Percentiles rank a stretch among this genome's conserved stretches.
Evolutionary conservation across 2,888 invertebrate species (phyloP).

Genomic region (Melinaea menophilus): DNA sequence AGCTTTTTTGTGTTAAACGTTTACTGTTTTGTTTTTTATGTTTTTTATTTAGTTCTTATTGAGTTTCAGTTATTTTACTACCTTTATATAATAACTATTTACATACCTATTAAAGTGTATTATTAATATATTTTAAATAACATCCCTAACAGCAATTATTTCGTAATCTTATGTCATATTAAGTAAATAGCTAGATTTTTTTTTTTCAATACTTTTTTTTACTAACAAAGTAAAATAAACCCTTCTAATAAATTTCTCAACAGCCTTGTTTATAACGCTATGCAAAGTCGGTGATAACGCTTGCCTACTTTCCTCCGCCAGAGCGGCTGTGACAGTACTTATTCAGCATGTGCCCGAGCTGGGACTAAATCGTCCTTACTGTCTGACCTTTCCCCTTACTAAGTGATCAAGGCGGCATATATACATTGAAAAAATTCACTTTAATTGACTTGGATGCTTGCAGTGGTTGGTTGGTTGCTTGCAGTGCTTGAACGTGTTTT

Average conservation of each 20-base stretch:
- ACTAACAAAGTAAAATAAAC: neutral
- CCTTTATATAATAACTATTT: neutral
- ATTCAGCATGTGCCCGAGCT: constrained; percentile 55
- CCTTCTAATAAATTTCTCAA: constrained; percentile 2
- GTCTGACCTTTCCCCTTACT: constrained; percentile 48
- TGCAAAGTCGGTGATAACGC: constrained; percentile 50
- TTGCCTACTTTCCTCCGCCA: constrained; percentile 50
- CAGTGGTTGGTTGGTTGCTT: no score
- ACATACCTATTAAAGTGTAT: neutral
- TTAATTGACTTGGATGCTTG: constrained; percentile 61
- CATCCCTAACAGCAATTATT: no score
- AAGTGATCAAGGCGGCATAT: constrained; percentile 51
- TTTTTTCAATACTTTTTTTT: no score
- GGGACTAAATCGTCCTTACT: constrained; percentile 54
- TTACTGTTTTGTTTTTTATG: neutral
- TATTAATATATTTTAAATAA: constrained; percentile 4
- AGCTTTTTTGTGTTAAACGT: neutral
- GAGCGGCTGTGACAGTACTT: constrained; percentile 48
- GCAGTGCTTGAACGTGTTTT: constrained; percentile 26
- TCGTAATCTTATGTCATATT: no score
- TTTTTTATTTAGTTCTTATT: neutral
- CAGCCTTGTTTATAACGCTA: constrained; percentile 63
- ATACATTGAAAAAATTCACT: constrained; percentile 50
- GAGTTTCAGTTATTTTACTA: constrained; percentile 40
- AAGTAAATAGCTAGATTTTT: no score